A percentile compares a stretch with the other conserved stretches of the same genome.
These are phyloP conservation scores for Catostomus latipinnis DNA, from an alignment of 2,797 vertebrate genomes.

Conservation along the genomic window DNA sequence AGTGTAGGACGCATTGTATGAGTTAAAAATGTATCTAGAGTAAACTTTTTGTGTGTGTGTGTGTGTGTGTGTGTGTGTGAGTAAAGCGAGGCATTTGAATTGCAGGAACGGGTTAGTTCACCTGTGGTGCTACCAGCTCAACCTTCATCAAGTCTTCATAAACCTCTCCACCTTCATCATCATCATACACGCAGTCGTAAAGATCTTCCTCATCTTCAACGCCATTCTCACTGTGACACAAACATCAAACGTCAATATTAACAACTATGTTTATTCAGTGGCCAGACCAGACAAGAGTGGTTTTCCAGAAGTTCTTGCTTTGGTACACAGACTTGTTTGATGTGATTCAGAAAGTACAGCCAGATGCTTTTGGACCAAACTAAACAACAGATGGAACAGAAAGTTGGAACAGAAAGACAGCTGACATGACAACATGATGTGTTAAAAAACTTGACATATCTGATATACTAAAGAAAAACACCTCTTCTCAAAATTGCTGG, in stretches of 20 bases:
- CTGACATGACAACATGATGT: background rate
- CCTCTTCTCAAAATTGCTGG: background rate
- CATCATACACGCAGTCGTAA: constrained; percentile 96
- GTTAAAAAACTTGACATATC: background rate
- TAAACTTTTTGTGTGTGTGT: too few species aligned
- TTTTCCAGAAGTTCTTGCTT: background rate
- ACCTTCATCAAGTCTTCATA: constrained; percentile 98
- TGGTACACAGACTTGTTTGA: background rate
- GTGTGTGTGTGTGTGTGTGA: too few species aligned
- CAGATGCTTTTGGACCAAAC: background rate
- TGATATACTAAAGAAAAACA: constrained; percentile 3
- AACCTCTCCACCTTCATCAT: constrained; percentile 94
- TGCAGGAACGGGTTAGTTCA: constrained; percentile 62
- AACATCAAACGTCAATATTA: background rate
- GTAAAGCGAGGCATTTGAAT: background rate
- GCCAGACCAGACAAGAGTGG: background rate
- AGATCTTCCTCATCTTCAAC: constrained; percentile 91
- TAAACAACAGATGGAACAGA: background rate
- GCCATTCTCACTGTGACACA: constrained; percentile 83
- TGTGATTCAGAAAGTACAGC: background rate
- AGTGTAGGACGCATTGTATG: too few species aligned
- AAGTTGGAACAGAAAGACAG: background rate
- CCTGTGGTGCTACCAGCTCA: constrained; percentile 84
- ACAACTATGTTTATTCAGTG: background rate
- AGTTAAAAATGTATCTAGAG: too few species aligned